A percentile compares a stretch with the other conserved stretches of the same genome.
Conservation (phyloP, 1,140 invertebrate genomes). For the Stegodyphus mimosarum region DNA sequence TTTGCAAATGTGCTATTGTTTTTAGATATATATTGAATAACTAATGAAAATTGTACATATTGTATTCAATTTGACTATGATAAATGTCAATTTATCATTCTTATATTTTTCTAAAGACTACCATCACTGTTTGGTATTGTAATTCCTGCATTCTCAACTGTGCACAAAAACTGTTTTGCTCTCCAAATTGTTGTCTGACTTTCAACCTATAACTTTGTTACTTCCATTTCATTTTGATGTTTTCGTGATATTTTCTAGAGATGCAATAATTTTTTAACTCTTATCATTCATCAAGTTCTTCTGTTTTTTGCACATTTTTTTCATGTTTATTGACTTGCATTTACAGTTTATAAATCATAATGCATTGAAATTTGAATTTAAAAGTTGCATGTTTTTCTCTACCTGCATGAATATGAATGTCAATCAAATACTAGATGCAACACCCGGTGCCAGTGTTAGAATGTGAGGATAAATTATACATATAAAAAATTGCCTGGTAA, state of each 20-base stretch:
- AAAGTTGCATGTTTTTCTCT: not conserved
- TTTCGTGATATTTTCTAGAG: too few relatives aligned
- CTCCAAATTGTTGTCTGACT: not conserved
- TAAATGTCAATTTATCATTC: slow-evolving; percentile 27
- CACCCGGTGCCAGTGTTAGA: too few relatives aligned
- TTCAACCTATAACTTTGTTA: not conserved
- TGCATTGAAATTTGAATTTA: not conserved
- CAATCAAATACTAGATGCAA: too few relatives aligned
- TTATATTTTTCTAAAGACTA: slow-evolving; percentile 58
- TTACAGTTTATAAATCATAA: not conserved
- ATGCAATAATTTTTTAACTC: too few relatives aligned
- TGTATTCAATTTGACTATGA: slow-evolving; percentile 40
- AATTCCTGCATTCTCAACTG: slow-evolving; percentile 11
- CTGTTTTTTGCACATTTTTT: not conserved
- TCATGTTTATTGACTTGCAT: not conserved
- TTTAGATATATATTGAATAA: slow-evolving; percentile 43
- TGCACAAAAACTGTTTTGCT: not conserved
- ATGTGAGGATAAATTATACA: too few relatives aligned
- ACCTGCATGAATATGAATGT: too few relatives aligned
- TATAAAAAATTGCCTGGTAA: too few relatives aligned
- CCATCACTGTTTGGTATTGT: slow-evolving; percentile 49
- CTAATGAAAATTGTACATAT: slow-evolving; percentile 36
- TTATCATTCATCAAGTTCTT: not conserved
- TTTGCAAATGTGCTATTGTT: slow-evolving; percentile 35
- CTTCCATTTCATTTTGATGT: too few relatives aligned